Evolutionary conservation across 2,797 vertebrate species (phyloP).

Genomic region (Anguilla pacifica): DNA sequence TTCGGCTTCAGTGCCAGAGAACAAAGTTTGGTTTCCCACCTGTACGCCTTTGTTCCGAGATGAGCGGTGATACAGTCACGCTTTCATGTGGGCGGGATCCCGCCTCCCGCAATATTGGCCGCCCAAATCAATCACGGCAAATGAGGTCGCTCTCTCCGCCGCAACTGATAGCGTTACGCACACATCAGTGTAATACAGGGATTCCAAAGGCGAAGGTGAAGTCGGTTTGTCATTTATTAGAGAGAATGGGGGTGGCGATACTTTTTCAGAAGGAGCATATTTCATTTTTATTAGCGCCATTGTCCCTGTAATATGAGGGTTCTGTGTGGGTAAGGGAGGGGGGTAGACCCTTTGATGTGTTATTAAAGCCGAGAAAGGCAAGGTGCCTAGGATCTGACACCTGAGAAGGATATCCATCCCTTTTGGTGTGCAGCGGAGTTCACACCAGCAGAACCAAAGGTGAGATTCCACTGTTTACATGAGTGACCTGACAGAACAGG

Average conservation of each 20-base stretch:
- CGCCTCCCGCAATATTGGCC: not conserved
- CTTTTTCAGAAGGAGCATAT: not conserved
- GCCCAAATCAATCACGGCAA: not conserved
- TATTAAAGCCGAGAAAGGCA: conserved; percentile 30
- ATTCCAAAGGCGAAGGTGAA: conserved; percentile 15
- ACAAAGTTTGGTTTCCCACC: conserved; percentile 51
- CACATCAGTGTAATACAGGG: not conserved
- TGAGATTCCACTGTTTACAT: conserved; percentile 64
- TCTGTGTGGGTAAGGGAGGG: conserved; percentile 21
- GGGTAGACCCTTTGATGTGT: conserved; percentile 26
- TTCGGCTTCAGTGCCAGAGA: conserved; percentile 39
- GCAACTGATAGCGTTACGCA: not conserved
- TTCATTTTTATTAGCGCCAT: conserved; percentile 21
- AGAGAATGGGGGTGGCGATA: not conserved
- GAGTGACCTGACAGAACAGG: not conserved
- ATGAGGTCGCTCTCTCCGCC: not conserved
- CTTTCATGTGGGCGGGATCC: not conserved
- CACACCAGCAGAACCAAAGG: conserved; percentile 99
- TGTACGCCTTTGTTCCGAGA: conserved; percentile 41
- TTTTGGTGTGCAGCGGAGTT: conserved; percentile 95
- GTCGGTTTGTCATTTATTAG: not conserved
- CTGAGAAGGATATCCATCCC: conserved; percentile 84
- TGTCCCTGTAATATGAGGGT: conserved; percentile 33
- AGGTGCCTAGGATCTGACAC: conserved; percentile 79
- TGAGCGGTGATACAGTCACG: not conserved